These are phyloP conservation scores for Nycticebus coucang DNA, from an alignment of 2,113 vertebrate genomes.

Conservation along the genomic window DNA sequence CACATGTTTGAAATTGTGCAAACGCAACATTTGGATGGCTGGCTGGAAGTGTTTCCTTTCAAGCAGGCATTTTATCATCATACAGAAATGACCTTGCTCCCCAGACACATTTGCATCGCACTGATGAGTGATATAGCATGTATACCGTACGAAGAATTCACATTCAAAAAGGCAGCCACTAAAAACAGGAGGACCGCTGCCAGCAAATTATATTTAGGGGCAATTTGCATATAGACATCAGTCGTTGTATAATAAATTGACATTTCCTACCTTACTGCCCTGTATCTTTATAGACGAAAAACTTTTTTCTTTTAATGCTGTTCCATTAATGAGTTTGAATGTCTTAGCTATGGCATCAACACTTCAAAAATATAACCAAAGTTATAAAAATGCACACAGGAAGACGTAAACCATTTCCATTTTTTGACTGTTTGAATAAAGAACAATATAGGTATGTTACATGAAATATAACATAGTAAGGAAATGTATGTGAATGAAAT, in stretches of 20 bases:
- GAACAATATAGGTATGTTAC: accelerated
- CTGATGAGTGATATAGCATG: not conserved
- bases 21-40: accelerated
- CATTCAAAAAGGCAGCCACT: accelerated
- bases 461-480: too few species aligned
- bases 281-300: not conserved
- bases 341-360: accelerated
- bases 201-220: accelerated
- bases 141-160: accelerated
- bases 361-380: not conserved
- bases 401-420: too few species aligned
- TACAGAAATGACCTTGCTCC: not conserved
- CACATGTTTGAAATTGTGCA: not conserved
- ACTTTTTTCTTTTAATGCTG: not conserved
- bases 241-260: accelerated
- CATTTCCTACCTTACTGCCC: too few species aligned
- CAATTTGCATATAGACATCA: accelerated
- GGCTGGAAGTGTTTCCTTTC: accelerated
- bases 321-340: accelerated
- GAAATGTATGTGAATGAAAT: accelerated
- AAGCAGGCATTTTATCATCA: not conserved
- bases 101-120: accelerated
- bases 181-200: accelerated
- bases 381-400: not conserved
- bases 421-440: not conserved